phyloP scores from a whole-genome alignment of 2,797 vertebrate genomes.

The Malurus leucopterus region DNA sequence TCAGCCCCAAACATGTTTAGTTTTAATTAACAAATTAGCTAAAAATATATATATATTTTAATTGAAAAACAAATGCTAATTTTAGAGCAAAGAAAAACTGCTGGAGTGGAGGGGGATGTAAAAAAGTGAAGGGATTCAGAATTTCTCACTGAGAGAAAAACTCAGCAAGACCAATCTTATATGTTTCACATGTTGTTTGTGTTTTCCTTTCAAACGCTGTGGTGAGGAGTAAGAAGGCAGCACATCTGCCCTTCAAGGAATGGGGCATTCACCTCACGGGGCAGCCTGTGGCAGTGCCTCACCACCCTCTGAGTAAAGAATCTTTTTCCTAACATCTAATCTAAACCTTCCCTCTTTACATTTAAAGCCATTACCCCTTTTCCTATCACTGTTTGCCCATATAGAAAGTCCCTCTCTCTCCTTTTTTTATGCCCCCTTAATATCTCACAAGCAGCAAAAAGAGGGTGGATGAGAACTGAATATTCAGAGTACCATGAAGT shows the following conservation, averaged over 20 bases:
- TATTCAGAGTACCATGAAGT: neutral
- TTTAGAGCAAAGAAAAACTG: neutral
- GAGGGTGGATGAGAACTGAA: neutral
- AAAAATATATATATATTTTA: neutral
- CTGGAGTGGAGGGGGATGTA: neutral
- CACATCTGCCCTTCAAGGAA: neutral
- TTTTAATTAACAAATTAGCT: neutral
- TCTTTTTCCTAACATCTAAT: neutral
- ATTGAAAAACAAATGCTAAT: neutral
- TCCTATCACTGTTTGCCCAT: neutral
- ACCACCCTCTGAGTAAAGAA: neutral
- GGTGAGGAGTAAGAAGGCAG: neutral
- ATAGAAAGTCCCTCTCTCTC: neutral
- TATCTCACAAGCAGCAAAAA: neutral
- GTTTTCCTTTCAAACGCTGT: neutral
- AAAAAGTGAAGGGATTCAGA: neutral
- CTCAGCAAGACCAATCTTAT: neutral
- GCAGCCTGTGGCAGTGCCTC: neutral
- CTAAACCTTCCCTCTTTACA: neutral
- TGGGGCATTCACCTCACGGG: neutral
- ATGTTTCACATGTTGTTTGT: neutral
- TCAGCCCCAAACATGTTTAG: neutral
- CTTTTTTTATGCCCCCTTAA: too few relatives aligned
- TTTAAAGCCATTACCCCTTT: neutral
- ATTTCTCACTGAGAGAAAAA: neutral